A percentile compares a stretch with the other conserved stretches of the same genome.
phyloP scores from a whole-genome alignment of 2,113 vertebrate species.

The Lophochroa leadbeateri region DNA sequence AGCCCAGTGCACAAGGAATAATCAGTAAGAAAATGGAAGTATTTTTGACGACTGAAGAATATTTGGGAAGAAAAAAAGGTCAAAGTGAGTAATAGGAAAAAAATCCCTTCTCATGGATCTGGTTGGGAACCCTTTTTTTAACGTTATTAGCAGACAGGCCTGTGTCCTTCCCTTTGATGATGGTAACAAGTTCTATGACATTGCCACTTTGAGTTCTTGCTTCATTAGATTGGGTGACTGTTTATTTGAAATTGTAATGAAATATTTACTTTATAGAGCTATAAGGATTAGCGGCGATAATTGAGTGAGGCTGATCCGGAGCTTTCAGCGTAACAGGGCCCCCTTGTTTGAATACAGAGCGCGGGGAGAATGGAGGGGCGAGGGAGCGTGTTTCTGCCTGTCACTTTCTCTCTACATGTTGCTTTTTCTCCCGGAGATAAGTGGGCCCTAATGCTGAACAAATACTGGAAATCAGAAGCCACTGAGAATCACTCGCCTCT shows the following conservation, averaged over 20 bases:
- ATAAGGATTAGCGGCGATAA: constrained; percentile 98
- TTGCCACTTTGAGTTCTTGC: constrained; percentile 89
- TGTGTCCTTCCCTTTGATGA: constrained; percentile 81
- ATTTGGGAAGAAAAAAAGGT: constrained; percentile 51
- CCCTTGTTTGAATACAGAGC: constrained; percentile 97
- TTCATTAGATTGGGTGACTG: constrained; percentile 95
- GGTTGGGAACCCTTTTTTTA: constrained; percentile 37
- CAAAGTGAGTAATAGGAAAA: neutral
- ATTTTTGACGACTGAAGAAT: constrained; percentile 27
- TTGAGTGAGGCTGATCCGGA: constrained; percentile 93
- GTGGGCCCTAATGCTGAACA: constrained; percentile 99
- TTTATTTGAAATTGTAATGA: constrained; percentile 99
- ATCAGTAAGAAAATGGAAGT: neutral
- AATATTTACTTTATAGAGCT: constrained; percentile 99
- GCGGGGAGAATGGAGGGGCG: constrained; percentile 87
- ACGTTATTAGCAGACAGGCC: constrained; percentile 70
- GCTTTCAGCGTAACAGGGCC: constrained; percentile 86
- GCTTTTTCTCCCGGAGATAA: constrained; percentile 99
- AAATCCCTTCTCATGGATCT: constrained; percentile 30
- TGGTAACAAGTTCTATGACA: constrained; percentile 82
- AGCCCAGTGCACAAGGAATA: neutral
- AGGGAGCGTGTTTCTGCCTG: constrained; percentile 92
- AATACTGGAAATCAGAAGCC: constrained; percentile 99
- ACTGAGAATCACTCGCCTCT: constrained; percentile 99
- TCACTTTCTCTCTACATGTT: constrained; percentile 98